Evolutionary conservation across 1,140 invertebrate species (phyloP), one percentile per base, ranked within the genome.

Genomic region (Pseudomyrmex dendroicus): DNA sequence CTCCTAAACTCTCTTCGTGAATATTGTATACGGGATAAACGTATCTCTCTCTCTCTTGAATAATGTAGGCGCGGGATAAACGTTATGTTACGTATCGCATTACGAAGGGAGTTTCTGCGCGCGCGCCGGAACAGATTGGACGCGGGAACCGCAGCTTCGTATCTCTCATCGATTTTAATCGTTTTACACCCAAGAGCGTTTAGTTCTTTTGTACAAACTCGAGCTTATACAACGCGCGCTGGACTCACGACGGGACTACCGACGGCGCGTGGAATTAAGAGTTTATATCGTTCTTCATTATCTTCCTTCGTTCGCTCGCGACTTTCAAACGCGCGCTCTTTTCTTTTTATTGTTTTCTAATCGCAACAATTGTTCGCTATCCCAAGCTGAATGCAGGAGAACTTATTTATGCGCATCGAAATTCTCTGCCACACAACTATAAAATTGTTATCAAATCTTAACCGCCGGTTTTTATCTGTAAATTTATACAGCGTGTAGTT

Each of bases 221-320:
- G 59, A 48, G 20, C 57, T 50, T 20, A 5, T 17, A 74, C 59
- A 44, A 48, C 61, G 20, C 20, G 17, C 56, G 73, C 46, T 20
- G 20, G 63, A 74, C 63, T 74, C 44, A 48, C 20, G 20, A 7
- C 20, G 20, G 44, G 57, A 50, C 46, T 74, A 63, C 73, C 73
- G 73, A 74, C 20, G 59, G 57, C 10, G 20, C 9, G 57, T 25
- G 59, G 35, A 74, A 74, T 74, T 74, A 63, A 74, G 57, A 35
- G 35, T 35, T 35, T 35, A 48, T 74, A 74, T 74, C 59, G 46
- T 73, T 73, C 67, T 46, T 70, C 48, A 56, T 48, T 80, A 74
- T 74, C 57, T 74, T 25, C 48, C n/a, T 35, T 63, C 57, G 20
- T 1, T 25, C 10, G 73, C 73, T 13, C 15, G 12, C 17, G 59